phyloP scores from a whole-genome alignment of 92 coral and sea anemone species.

The Bergia sp. region DNA sequence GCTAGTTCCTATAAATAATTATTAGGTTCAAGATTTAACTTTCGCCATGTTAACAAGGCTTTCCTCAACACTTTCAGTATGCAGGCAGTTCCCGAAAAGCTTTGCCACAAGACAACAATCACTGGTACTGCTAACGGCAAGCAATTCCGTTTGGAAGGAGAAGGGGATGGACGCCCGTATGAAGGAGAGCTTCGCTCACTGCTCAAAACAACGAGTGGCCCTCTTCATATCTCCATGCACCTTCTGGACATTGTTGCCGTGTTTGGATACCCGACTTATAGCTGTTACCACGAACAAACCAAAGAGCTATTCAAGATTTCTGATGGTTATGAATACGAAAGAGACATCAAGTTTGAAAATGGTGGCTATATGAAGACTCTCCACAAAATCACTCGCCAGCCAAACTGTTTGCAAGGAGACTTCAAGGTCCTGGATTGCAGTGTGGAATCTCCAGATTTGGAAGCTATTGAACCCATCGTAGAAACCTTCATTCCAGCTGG shows the following conservation, averaged over 20 bases:
- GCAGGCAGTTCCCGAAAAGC: too few relatives aligned
- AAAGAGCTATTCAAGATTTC: conserved; percentile 41
- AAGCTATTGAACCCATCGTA: conserved; percentile 19
- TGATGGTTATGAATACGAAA: background rate
- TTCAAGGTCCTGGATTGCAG: conserved; percentile 29
- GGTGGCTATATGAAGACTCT: conserved; percentile 45
- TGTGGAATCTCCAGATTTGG: conserved; percentile 33
- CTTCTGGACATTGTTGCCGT: background rate
- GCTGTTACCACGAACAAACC: background rate
- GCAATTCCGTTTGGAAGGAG: conserved; percentile 24
- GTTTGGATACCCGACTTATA: background rate
- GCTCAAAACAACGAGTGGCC: conserved; percentile 25
- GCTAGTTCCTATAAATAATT: too few relatives aligned
- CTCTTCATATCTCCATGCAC: background rate
- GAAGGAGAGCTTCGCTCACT: conserved; percentile 31
- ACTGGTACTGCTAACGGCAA: conserved; percentile 20
- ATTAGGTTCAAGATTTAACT: too few relatives aligned
- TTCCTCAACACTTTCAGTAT: too few relatives aligned
- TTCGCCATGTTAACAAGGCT: too few relatives aligned
- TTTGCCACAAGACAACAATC: conserved; percentile 21
- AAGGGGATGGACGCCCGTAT: conserved; percentile 16
- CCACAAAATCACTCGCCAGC: conserved; percentile 23
- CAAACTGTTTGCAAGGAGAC: conserved; percentile 29
- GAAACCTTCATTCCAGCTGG: conserved; percentile 38
- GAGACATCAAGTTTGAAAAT: conserved; percentile 26